Base-by-base conservation (phyloP, 1,140 invertebrate species). In the Trichonephila clavata region DNA sequence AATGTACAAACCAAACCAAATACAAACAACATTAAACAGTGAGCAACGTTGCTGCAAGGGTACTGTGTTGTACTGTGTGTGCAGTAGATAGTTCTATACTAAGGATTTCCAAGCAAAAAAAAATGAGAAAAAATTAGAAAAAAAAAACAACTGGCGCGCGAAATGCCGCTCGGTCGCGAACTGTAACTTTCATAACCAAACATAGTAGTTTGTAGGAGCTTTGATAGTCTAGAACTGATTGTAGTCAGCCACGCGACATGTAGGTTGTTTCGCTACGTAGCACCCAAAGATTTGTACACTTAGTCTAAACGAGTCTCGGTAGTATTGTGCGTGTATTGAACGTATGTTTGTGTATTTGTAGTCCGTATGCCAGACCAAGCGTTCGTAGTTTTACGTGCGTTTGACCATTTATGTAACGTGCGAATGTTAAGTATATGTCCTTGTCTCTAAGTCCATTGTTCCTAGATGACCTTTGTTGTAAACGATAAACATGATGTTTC, bases 171-270 rank as follows among this genome's bases (percentile, higher is more conserved):
- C 87, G 59, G 59, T 32, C 89, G 89, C 90, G 61, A 93, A 71
- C 39, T 86, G 91, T 92, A 93, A 88, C 71, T 94, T 94, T 94
- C 92, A 65, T 94, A 94, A 94, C 93, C 87, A 94, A 94, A 94
- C 93, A 84, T 94, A 65, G 93, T 94, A 94, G 93, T 94, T 94
- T 94, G 87, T 94, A 94, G 93, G 71, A 94, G 93, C 93, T 90
- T 94, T 94, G 93, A 90, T 94, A 94, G 93, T 94, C n/a, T 94
- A 94, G 93, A 94, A 90, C 60, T 90, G 86, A 90, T 89, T 90
- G 77, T 90, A 90, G 86, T 90, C 59, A 94, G 93, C 93, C 93
- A 90, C 93, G 93, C 86, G 93, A 90, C 86, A 65, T 84, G 86
- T 94, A 89, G 77, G 86, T 83, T 84, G 93, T 94, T 90, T 90